Percentiles rank a stretch among this genome's conserved stretches.
phyloP scores from a whole-genome alignment of 2,797 vertebrate genomes.

The Chiroxiphia lanceolata region DNA sequence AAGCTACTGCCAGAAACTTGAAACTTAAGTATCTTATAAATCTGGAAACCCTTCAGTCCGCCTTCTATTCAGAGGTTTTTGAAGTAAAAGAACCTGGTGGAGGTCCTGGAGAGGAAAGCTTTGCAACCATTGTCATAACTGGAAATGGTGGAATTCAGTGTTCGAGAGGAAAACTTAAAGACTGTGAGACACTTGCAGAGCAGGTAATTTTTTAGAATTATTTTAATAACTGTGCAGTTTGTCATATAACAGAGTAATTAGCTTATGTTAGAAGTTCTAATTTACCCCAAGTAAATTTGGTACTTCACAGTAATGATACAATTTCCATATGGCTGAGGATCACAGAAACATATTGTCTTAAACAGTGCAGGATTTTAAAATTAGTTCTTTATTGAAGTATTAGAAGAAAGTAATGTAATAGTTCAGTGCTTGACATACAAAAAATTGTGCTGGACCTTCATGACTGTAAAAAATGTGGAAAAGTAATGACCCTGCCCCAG shows the following conservation, averaged over 20 bases:
- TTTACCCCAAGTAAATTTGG: neutral
- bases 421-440: neutral
- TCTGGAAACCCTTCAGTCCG: slow-evolving; percentile 90
- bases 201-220: slow-evolving; percentile 76
- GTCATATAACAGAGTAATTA: neutral
- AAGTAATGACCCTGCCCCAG: neutral
- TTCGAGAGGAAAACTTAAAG: slow-evolving; percentile 79
- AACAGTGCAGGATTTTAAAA: neutral
- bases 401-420: neutral
- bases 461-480: neutral
- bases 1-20: slow-evolving; percentile 88
- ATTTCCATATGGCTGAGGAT: neutral
- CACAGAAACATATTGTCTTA: neutral
- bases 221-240: neutral
- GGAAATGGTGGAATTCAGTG: slow-evolving; percentile 93
- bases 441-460: neutral
- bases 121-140: slow-evolving; percentile 87
- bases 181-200: slow-evolving; percentile 74
- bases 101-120: slow-evolving; percentile 76
- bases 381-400: neutral
- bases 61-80: slow-evolving; percentile 90
- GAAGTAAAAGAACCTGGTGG: slow-evolving; percentile 84
- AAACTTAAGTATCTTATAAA: slow-evolving; percentile 97
- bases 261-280: neutral
- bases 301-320: neutral